These are phyloP conservation scores for Ctenopoma kingsleyae DNA, from an alignment of 2,797 vertebrate species.

Conservation along the genomic window DNA sequence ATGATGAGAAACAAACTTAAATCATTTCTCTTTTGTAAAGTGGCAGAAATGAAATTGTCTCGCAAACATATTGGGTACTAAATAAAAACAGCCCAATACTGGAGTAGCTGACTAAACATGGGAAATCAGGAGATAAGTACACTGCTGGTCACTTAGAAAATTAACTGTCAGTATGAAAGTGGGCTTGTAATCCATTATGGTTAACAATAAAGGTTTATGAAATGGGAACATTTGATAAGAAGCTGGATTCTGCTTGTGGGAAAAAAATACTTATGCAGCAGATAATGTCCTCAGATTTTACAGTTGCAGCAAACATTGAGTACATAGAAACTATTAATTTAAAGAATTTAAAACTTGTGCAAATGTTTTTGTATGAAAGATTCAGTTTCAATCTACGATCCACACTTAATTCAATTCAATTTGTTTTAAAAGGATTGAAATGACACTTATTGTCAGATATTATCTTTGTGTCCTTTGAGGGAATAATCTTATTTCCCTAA, in stretches of 20 bases:
- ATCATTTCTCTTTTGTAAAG: conserved; percentile 56
- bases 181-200: conserved; percentile 36
- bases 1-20: conserved; percentile 55
- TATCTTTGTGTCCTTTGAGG: too few species aligned
- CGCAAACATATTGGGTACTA: conserved; percentile 40
- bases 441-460: too few species aligned
- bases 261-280: conserved; percentile 30
- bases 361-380: neutral
- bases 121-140: conserved; percentile 45
- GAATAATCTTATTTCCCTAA: too few species aligned
- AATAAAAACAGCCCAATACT: conserved; percentile 43
- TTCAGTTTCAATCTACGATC: neutral
- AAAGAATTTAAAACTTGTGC: neutral
- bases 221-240: conserved; percentile 44
- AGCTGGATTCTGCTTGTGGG: conserved; percentile 25
- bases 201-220: conserved; percentile 43
- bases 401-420: too few species aligned
- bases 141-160: conserved; percentile 49
- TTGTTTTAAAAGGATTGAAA: too few species aligned
- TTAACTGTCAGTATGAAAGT: conserved; percentile 50
- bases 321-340: too few species aligned
- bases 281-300: conserved; percentile 18
- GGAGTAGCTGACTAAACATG: conserved; percentile 45
- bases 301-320: conserved; percentile 2
- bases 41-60: conserved; percentile 62